These are phyloP conservation scores for Sphaerodactylus townsendi DNA, from an alignment of 2,113 vertebrate genomes.

Conservation along the genomic window DNA sequence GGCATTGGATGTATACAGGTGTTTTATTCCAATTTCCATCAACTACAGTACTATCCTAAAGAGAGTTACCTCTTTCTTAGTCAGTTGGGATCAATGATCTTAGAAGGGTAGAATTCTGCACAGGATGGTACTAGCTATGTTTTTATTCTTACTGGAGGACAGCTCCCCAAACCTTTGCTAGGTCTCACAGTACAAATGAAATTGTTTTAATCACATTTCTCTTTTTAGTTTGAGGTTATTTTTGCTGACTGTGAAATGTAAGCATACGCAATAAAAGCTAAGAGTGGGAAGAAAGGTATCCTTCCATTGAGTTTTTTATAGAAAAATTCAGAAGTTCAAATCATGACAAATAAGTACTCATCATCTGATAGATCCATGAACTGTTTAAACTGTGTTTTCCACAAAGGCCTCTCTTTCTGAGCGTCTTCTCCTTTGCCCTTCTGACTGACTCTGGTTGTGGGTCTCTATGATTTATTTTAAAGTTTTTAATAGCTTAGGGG, in stretches of 20 bases:
- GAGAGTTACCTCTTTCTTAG: no score
- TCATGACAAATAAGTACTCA: no score
- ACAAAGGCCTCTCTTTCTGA: background rate
- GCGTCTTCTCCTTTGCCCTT: background rate
- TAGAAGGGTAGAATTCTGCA: no score
- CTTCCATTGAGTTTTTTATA: background rate
- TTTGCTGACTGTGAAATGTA: background rate
- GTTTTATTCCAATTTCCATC: constrained; percentile 14
- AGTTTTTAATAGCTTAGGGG: background rate
- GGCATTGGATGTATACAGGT: background rate
- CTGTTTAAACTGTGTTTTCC: background rate
- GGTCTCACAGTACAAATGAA: background rate
- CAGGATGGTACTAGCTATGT: no score
- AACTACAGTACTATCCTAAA: no score
- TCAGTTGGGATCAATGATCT: no score
- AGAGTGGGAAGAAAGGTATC: background rate
- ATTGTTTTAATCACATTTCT: constrained; percentile 7
- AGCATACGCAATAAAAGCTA: background rate
- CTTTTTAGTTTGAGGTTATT: background rate
- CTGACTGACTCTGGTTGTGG: background rate
- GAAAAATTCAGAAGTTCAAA: background rate
- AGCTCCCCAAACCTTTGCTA: background rate
- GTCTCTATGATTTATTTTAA: background rate
- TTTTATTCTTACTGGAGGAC: background rate
- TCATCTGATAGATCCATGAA: background rate